Evolutionary conservation across 2,888 invertebrate genomes (phyloP).

Genomic region (Eupithecia vulgata): DNA sequence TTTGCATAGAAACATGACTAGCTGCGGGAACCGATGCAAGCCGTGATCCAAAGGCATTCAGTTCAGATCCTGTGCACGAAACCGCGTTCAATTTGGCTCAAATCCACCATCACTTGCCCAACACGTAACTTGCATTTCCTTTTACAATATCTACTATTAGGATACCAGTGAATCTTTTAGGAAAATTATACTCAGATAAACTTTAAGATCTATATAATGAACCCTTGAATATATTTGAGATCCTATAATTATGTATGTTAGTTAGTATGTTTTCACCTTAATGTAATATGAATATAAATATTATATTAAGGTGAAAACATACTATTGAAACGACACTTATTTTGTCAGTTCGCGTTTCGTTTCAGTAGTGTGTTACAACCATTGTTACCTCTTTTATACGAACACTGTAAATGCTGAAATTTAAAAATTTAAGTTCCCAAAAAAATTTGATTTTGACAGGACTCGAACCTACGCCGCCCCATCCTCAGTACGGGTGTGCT

Average conservation of each 20-base stretch:
- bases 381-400: background rate
- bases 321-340: background rate
- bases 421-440: no score
- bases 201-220: no score
- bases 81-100: slow-evolving; percentile 18
- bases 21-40: background rate
- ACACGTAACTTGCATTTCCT: slow-evolving; percentile 8
- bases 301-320: background rate
- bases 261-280: no score
- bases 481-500: no score
- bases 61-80: background rate
- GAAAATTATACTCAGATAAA: no score
- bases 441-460: no score
- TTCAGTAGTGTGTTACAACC: background rate
- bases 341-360: background rate
- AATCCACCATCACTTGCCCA: slow-evolving; percentile 9
- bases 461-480: no score
- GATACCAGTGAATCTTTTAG: background rate
- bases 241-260: no score
- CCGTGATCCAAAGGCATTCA: slow-evolving; percentile 1
- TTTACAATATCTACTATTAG: background rate
- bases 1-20: background rate
- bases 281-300: background rate
- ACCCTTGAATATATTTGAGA: background rate
- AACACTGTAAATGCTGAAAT: no score